phyloP scores from a whole-genome alignment of 2,797 vertebrate genomes.

The Perodicticus potto region DNA sequence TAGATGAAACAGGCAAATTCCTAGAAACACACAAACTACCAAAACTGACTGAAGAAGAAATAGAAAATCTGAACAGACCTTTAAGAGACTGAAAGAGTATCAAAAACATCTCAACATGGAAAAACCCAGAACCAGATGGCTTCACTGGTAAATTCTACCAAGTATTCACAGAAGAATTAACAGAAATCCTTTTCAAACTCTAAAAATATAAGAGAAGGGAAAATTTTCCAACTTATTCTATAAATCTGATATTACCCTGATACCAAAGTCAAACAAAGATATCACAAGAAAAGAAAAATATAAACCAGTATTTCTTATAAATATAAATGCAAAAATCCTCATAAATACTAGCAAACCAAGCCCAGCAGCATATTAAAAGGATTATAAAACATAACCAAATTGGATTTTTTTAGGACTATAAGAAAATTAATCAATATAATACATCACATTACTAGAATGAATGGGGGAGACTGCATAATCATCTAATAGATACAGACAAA shows the following conservation, averaged over 20 bases:
- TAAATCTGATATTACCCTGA: not conserved
- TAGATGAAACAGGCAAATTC: slow-evolving; percentile 17
- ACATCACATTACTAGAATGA: not conserved
- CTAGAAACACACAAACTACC: slow-evolving; percentile 5
- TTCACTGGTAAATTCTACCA: not conserved
- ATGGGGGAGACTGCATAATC: not conserved
- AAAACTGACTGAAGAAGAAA: slow-evolving; percentile 36
- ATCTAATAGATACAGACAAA: not conserved
- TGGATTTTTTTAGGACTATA: not conserved
- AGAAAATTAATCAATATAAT: not conserved
- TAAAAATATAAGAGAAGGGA: not conserved
- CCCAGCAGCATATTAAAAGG: not conserved
- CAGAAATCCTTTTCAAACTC: not conserved
- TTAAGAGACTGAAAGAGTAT: not conserved
- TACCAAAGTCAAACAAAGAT: slow-evolving; percentile 18
- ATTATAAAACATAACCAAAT: not conserved
- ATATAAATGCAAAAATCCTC: not conserved
- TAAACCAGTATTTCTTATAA: not conserved
- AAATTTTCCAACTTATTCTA: not conserved
- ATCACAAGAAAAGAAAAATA: slow-evolving; percentile 13
- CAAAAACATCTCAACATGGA: not conserved
- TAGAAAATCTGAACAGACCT: not conserved
- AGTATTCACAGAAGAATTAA: not conserved
- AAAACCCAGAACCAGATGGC: slow-evolving; percentile 1
- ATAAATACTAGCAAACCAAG: not conserved